These are phyloP conservation scores for Chrysotoxum bicinctum DNA, from an alignment of 2,888 invertebrate species.

Conservation along the genomic window DNA sequence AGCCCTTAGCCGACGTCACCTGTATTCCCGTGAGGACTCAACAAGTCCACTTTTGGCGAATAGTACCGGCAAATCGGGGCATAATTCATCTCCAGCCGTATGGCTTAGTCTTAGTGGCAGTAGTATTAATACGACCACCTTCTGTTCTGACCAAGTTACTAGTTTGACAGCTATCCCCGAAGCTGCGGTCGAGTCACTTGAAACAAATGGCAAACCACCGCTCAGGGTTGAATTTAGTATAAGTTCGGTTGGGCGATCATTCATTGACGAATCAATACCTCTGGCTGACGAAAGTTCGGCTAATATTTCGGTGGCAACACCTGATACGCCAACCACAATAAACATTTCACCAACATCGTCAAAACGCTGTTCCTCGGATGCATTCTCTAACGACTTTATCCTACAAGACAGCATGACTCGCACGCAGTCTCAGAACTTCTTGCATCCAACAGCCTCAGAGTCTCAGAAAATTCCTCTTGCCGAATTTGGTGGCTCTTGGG, in stretches of 20 bases:
- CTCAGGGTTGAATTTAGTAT: constrained; percentile 80
- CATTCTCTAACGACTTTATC: constrained; percentile 86
- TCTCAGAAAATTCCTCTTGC: constrained; percentile 77
- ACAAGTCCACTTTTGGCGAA: constrained; percentile 46
- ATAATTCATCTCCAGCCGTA: constrained; percentile 75
- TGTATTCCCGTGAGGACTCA: constrained; percentile 63
- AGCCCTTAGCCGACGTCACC: constrained; percentile 74
- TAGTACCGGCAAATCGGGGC: constrained; percentile 45
- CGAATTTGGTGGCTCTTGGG: constrained; percentile 84
- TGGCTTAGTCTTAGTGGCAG: constrained; percentile 78
- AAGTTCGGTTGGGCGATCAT: constrained; percentile 81
- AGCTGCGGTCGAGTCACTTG: constrained; percentile 73
- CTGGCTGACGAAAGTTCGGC: constrained; percentile 72
- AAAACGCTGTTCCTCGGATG: constrained; percentile 83
- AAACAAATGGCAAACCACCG: constrained; percentile 64
- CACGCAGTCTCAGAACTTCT: constrained; percentile 74
- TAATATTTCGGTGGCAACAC: constrained; percentile 82
- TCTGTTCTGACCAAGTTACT: constrained; percentile 76
- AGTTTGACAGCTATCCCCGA: constrained; percentile 81
- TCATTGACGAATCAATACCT: constrained; percentile 79
- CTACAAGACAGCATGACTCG: constrained; percentile 77
- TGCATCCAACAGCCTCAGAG: constrained; percentile 21
- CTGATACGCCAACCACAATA: constrained; percentile 86
- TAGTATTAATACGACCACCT: constrained; percentile 77
- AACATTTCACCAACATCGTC: constrained; percentile 83